These are phyloP conservation scores for Callaeas wilsoni DNA, from an alignment of 2,113 vertebrate genomes.

Conservation along the genomic window DNA sequence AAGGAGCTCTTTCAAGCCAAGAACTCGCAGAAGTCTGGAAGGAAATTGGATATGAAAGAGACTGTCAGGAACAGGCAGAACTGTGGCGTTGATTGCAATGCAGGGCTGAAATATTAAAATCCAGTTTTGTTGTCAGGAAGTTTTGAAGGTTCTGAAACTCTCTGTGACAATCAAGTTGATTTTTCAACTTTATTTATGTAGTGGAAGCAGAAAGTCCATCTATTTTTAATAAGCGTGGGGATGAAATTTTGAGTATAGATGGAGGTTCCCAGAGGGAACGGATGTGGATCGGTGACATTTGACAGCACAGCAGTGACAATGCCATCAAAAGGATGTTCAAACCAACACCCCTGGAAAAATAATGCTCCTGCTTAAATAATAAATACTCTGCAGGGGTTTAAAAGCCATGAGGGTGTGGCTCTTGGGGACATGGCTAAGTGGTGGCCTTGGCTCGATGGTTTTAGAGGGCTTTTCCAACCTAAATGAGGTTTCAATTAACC, in stretches of 20 bases:
- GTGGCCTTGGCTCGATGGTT: neutral
- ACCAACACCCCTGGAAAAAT: neutral
- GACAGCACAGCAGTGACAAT: neutral
- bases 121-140: neutral
- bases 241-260: neutral
- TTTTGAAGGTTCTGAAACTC: neutral
- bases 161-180: neutral
- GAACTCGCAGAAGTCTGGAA: neutral
- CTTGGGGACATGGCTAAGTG: neutral
- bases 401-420: neutral
- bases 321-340: neutral
- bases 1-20: neutral
- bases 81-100: neutral
- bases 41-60: neutral
- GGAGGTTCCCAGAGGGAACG: neutral
- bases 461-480: neutral
- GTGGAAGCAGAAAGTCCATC: neutral
- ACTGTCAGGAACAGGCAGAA: neutral
- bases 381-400: neutral
- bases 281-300: neutral
- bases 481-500: too few relatives aligned
- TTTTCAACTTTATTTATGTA: neutral
- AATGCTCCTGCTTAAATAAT: neutral
- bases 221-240: neutral
- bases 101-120: neutral